Percentiles rank a stretch among this genome's conserved stretches.
Evolutionary conservation across 2,888 invertebrate species (phyloP).

Genomic region (Sphaerophoria taeniata): DNA sequence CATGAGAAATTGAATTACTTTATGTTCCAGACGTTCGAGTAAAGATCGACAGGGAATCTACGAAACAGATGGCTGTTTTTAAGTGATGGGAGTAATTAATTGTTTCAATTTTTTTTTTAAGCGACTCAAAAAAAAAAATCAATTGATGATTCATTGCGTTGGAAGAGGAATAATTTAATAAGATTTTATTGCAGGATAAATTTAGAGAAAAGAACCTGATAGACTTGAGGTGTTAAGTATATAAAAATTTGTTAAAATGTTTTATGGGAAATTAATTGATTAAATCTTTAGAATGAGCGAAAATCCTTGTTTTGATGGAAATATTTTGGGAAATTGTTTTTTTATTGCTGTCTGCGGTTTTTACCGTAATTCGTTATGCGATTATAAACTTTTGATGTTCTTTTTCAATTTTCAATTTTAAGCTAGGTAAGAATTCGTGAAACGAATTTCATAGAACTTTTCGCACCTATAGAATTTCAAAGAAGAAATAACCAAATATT

Average conservation of each 20-base stretch:
- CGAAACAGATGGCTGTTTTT: neutral
- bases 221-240: neutral
- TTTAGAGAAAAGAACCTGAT: neutral
- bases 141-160: conserved; percentile 26
- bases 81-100: conserved; percentile 13
- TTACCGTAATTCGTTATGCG: too few relatives aligned
- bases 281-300: neutral
- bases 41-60: conserved; percentile 13
- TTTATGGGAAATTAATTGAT: neutral
- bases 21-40: neutral
- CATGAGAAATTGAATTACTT: conserved; percentile 24
- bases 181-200: conserved; percentile 11
- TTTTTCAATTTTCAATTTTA: too few relatives aligned
- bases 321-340: neutral
- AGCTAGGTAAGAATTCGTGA: too few relatives aligned
- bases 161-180: conserved; percentile 10
- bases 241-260: neutral
- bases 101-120: neutral
- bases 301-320: neutral
- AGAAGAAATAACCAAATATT: too few relatives aligned
- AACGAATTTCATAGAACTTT: too few relatives aligned
- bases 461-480: too few relatives aligned
- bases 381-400: too few relatives aligned
- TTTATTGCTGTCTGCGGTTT: too few relatives aligned
- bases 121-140: neutral